phyloP scores from a whole-genome alignment of 2,113 vertebrate genomes.

The Rutilus rutilus region DNA sequence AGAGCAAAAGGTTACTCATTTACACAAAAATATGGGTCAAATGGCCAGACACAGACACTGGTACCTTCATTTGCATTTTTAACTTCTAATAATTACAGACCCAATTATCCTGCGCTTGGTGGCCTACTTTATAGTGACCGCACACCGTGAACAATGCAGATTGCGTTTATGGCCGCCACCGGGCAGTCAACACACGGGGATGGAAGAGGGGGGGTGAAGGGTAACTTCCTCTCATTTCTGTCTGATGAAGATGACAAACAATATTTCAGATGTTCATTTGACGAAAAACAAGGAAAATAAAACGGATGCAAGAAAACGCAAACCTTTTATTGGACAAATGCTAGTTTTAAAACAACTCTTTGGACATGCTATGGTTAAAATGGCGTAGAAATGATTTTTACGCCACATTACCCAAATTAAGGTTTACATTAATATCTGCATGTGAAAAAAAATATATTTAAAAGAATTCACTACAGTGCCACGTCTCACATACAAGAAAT shows the following conservation, averaged over 20 bases:
- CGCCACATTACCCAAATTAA: background rate
- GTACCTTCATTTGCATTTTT: slow-evolving; percentile 73
- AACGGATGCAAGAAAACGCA: background rate
- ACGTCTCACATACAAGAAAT: background rate
- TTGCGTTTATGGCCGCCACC: background rate
- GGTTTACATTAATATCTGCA: background rate
- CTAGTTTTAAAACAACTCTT: background rate
- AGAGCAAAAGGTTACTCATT: slow-evolving; percentile 66
- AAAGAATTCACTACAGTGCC: too few relatives aligned
- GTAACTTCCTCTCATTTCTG: background rate
- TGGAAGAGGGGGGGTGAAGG: background rate
- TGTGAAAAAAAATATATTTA: background rate
- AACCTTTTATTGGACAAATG: background rate
- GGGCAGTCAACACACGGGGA: background rate
- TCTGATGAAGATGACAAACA: background rate
- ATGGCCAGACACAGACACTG: slow-evolving; percentile 70
- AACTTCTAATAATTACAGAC: slow-evolving; percentile 73
- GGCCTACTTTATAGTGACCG: slow-evolving; percentile 66
- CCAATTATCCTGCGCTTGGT: slow-evolving; percentile 72
- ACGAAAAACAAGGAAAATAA: background rate
- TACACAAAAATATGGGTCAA: slow-evolving; percentile 75
- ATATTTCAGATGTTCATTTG: background rate
- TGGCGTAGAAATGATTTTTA: background rate
- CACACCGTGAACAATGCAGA: slow-evolving; percentile 52
- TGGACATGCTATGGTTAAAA: background rate